A percentile compares a stretch with the other conserved stretches of the same genome.
phyloP scores from a whole-genome alignment of 2,797 vertebrate genomes.

The Sternarchorhynchus goeldii region DNA sequence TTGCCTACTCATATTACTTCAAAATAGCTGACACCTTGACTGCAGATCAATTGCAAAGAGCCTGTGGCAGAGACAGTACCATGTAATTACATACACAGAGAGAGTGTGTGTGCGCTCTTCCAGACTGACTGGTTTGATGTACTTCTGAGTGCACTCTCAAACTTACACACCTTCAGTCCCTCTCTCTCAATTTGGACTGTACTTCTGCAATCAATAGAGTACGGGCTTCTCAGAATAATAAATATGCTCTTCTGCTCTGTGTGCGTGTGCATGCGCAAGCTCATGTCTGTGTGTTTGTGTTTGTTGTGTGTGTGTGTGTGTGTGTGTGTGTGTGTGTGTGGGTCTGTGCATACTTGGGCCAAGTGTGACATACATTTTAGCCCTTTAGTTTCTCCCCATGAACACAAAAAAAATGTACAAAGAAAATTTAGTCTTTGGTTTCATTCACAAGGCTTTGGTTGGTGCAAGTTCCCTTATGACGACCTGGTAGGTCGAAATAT shows the following conservation, averaged over 20 bases:
- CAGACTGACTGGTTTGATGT: slow-evolving; percentile 39
- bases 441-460: neutral
- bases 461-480: neutral
- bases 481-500: too few relatives aligned
- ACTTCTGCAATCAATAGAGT: slow-evolving; percentile 43
- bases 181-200: slow-evolving; percentile 43
- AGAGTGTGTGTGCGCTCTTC: neutral
- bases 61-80: slow-evolving; percentile 1
- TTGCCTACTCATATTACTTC: slow-evolving; percentile 41
- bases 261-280: slow-evolving; percentile 14
- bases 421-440: neutral
- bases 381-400: neutral
- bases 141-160: slow-evolving; percentile 37
- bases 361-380: neutral
- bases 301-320: slow-evolving; percentile 15
- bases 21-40: slow-evolving; percentile 39
- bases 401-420: neutral
- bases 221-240: slow-evolving; percentile 39
- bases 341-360: too few relatives aligned
- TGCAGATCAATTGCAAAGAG: slow-evolving; percentile 30
- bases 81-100: slow-evolving; percentile 28
- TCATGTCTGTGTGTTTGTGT: slow-evolving; percentile 34
- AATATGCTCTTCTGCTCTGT: slow-evolving; percentile 12
- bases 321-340: slow-evolving; percentile 2
- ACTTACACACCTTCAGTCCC: slow-evolving; percentile 30